Evolutionary conservation across 2,113 vertebrate genomes (phyloP).

Genomic region (Perognathus longimembris): DNA sequence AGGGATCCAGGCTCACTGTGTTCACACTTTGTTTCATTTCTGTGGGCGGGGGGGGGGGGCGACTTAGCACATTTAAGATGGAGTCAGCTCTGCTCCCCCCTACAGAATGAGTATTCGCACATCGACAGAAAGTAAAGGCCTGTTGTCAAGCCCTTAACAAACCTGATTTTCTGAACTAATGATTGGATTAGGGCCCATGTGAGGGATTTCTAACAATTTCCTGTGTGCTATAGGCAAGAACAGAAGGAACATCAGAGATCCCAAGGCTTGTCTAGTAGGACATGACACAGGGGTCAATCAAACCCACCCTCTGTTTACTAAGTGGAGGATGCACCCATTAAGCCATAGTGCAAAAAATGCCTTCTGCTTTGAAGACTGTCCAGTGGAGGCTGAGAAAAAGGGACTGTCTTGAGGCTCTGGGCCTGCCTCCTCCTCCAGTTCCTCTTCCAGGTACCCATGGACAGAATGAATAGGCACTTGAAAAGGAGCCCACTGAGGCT

Average conservation of each 20-base stretch:
- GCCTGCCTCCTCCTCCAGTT: not conserved
- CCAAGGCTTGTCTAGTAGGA: not conserved
- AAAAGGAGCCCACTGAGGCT: not conserved
- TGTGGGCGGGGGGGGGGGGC: too few relatives aligned
- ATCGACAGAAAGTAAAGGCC: not conserved
- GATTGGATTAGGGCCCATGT: not conserved
- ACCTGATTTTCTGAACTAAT: not conserved
- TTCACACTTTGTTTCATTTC: too few relatives aligned
- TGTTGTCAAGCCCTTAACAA: not conserved
- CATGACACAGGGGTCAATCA: not conserved
- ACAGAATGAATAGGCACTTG: too few relatives aligned
- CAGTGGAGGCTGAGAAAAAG: not conserved
- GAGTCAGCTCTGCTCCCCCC: too few relatives aligned
- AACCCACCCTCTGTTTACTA: not conserved
- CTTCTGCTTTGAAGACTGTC: conserved; percentile 1
- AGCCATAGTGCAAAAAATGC: not conserved
- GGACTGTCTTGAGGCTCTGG: not conserved
- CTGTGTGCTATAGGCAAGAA: not conserved
- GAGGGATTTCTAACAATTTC: not conserved
- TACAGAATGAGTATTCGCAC: not conserved
- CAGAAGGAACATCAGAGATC: not conserved
- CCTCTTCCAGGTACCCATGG: not conserved
- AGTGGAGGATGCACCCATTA: conserved; percentile 2
- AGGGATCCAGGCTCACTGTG: too few relatives aligned
- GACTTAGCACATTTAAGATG: too few relatives aligned